Conservation (phyloP, 2,888 invertebrate genomes). For the Sesia bembeciformis region DNA sequence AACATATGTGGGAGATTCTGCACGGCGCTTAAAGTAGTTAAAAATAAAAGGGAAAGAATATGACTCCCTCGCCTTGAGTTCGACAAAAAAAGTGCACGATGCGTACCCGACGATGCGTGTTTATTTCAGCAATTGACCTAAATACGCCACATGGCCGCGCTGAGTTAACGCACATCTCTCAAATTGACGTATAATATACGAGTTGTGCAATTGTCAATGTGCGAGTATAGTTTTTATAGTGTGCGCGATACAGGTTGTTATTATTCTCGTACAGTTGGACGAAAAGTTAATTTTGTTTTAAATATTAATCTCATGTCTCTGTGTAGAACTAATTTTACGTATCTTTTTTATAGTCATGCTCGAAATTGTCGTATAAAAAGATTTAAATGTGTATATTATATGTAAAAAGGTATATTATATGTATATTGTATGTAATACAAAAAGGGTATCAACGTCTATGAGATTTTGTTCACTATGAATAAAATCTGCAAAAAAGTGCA, state of each 20-base stretch:
- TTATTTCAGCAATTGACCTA: conserved; percentile 67
- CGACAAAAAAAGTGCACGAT: conserved; percentile 26
- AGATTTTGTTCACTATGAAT: no score
- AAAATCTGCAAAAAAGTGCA: no score
- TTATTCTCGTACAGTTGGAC: not conserved
- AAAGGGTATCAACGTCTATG: no score
- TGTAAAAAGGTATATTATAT: no score
- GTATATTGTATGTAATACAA: no score
- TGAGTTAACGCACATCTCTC: conserved; percentile 38
- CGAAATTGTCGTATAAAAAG: no score
- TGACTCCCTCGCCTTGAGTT: conserved; percentile 27
- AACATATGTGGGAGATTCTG: not conserved
- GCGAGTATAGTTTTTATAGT: conserved; percentile 13
- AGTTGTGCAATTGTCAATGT: conserved; percentile 8
- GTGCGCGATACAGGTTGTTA: conserved; percentile 26
- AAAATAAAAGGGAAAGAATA: conserved; percentile 23
- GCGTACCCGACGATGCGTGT: conserved; percentile 28
- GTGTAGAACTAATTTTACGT: no score
- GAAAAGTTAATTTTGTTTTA: not conserved
- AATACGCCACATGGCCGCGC: conserved; percentile 56
- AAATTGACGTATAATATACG: conserved; percentile 12
- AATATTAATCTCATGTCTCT: not conserved
- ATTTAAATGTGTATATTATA: no score
- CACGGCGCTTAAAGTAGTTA: conserved; percentile 21
- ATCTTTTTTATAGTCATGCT: no score